Percentiles rank a stretch among this genome's conserved stretches.
Conservation (phyloP, 2,113 vertebrate species). For the Ranitomeya variabilis region DNA sequence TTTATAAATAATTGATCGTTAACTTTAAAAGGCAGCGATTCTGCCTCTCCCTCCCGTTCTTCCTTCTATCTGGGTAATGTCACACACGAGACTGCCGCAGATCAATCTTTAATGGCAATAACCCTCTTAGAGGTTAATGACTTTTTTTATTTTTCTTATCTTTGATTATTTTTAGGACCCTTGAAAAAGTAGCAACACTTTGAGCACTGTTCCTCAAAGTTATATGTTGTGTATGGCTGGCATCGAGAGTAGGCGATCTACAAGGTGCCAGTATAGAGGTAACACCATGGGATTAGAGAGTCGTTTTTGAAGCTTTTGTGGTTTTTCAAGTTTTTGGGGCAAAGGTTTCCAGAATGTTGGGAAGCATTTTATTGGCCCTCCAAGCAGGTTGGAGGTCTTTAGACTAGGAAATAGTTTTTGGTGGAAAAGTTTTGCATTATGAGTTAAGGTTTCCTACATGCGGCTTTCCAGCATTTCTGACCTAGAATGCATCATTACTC, state of each 20-base stretch:
- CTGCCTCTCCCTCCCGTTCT: neutral
- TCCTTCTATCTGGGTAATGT: neutral
- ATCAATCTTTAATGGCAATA: slow-evolving; percentile 1
- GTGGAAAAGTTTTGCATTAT: neutral
- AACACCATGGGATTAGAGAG: too few relatives aligned
- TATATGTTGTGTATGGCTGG: too few relatives aligned
- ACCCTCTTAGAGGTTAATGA: neutral
- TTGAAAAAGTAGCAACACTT: neutral
- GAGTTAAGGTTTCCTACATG: too few relatives aligned
- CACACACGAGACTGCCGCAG: neutral
- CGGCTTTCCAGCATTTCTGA: too few relatives aligned
- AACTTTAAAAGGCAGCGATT: slow-evolving; percentile 1
- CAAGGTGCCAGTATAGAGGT: too few relatives aligned
- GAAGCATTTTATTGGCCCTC: too few relatives aligned
- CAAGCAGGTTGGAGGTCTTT: neutral
- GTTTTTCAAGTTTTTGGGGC: too few relatives aligned
- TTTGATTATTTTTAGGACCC: neutral
- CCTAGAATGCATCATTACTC: too few relatives aligned
- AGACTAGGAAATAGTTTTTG: neutral
- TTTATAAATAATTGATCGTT: slow-evolving; percentile 44
- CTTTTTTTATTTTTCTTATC: neutral
- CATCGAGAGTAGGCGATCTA: too few relatives aligned
- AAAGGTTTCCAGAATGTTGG: too few relatives aligned
- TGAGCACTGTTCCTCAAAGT: neutral
- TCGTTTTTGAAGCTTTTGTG: too few relatives aligned